Base-by-base conservation (phyloP, 2,888 invertebrate genomes). In the Rhabditoides inermis region DNA sequence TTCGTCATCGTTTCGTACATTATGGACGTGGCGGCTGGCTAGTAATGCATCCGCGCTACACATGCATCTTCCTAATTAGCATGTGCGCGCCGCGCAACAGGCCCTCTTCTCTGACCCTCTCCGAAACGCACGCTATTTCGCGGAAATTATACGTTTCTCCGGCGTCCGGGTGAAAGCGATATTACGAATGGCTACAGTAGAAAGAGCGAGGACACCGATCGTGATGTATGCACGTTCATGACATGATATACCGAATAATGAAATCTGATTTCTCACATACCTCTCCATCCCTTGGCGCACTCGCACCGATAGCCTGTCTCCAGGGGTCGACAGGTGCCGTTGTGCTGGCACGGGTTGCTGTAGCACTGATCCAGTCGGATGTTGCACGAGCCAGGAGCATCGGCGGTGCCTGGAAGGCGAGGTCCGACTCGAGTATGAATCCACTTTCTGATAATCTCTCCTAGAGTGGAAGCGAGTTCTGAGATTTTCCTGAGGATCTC, bases 291-390 rank as follows among this genome's bases (percentile, higher is more conserved):
- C 12, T 55, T 32, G 12, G 51, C 49, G 48, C 73, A 73, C 36
- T 65, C 62, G 53, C 73, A 73, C n/a, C 66, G 57, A 55, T 60
- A 72, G 32, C 58, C 59, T 52, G 56, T 62, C 51, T 73, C 73
- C 45, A 68, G 58, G n/a, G 72, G 48, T 20, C 63, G 37, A 46
- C 73, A 73, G 18, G 63, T 70, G 32, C 65, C 66, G 41, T 73
- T 72, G 58, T 73, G 65, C 45, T 61, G 41, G 42, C 73, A 73
- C 6, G 67, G 61, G 40, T 54, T 61, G 45, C 53, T 54, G 57
- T 59, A 74, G 53, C 73, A 73, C 42, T 68, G 60, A 47, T 73
- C 69, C 26, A 73, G 40, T 36, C 70, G 65, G 18, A 64, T 60
- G 52, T 73, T 69, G 56, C 73, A 73, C 23, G 50, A 52, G 18